phyloP scores from a whole-genome alignment of 2,113 vertebrate species.

The Hippoglossus stenolepis region DNA sequence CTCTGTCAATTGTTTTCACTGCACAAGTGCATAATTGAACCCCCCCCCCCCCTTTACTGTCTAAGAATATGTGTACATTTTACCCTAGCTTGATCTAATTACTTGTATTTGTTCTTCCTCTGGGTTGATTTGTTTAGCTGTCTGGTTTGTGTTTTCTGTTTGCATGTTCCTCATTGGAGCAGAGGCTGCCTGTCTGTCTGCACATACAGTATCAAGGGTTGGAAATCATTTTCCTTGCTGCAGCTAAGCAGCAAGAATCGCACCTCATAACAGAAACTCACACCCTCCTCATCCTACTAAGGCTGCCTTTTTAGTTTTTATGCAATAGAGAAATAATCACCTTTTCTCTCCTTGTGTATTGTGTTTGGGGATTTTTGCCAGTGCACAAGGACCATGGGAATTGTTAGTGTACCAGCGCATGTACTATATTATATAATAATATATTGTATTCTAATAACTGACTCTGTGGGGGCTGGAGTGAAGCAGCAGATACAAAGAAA shows the following conservation, averaged over 20 bases:
- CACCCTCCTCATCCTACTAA: constrained; percentile 66
- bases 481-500: constrained; percentile 74
- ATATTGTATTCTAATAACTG: constrained; percentile 77
- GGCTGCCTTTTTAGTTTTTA: constrained; percentile 62
- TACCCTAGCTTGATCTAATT: constrained; percentile 37
- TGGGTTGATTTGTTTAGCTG: constrained; percentile 31
- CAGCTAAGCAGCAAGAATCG: constrained; percentile 65
- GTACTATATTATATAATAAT: constrained; percentile 79
- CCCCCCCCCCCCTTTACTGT: background rate
- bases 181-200: constrained; percentile 33
- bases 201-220: constrained; percentile 21
- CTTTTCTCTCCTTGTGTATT: constrained; percentile 53
- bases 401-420: constrained; percentile 72
- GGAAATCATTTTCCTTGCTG: constrained; percentile 40
- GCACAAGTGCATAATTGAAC: constrained; percentile 7
- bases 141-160: constrained; percentile 38
- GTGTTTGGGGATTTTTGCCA: constrained; percentile 52
- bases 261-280: constrained; percentile 68
- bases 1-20: constrained; percentile 15
- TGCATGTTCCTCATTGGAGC: background rate
- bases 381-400: constrained; percentile 59
- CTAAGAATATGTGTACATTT: constrained; percentile 39
- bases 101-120: constrained; percentile 43
- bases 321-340: constrained; percentile 62
- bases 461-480: constrained; percentile 75